Evolutionary conservation across 2,113 vertebrate species (phyloP), one percentile per base, ranked within the genome.

Genomic region (Cochlearius cochlearius): DNA sequence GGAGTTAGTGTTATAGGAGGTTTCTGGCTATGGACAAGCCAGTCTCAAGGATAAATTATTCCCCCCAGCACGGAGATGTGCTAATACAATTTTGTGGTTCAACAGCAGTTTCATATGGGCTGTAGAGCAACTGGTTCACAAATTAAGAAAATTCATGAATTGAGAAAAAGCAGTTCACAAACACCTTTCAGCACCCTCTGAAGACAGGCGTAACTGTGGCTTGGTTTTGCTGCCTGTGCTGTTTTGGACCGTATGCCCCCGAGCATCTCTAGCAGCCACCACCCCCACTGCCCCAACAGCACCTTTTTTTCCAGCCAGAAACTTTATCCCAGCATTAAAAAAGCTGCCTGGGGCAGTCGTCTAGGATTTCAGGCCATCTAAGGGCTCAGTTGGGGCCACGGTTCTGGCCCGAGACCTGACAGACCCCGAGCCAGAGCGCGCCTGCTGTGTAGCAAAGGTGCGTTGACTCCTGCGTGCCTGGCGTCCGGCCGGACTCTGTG

Each of bases 361-460:
- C 27, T 60, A 71, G 41, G 38, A 58, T 52, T 88, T 87, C 39
- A 49, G 75, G 29, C 22, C 22, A 53, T 12, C 39, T 41, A 64
- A 81, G 36, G 45, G 13, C 41, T 87, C 6, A 1, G 5, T 15
- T 86, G 50, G 45, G 47, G n/a, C n/a, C 34, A 34, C 3, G 2
- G n/a, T 29, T 94, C 47, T 92, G 62, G 12, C 15, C 39, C 2
- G 5, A 59, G 43, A 49, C 11, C 34, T 20, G 56, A 15, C 29
- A 52, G 29, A 49, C 11, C 12, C 27, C 0, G 0, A 80, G 39
- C 6, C 67, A 56, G 34, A 41, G 16, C 4, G 10, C 0, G 0
- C 0, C 0, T 21, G 26, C 69, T 49, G 39, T 25, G 38, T n/a
- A 59, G 56, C 2, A 6, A 34, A 75, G n/a, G 36, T 27, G 52